Evolutionary conservation across 2,113 vertebrate genomes (phyloP).

Genomic region (Phrynocephalus versicolor): DNA sequence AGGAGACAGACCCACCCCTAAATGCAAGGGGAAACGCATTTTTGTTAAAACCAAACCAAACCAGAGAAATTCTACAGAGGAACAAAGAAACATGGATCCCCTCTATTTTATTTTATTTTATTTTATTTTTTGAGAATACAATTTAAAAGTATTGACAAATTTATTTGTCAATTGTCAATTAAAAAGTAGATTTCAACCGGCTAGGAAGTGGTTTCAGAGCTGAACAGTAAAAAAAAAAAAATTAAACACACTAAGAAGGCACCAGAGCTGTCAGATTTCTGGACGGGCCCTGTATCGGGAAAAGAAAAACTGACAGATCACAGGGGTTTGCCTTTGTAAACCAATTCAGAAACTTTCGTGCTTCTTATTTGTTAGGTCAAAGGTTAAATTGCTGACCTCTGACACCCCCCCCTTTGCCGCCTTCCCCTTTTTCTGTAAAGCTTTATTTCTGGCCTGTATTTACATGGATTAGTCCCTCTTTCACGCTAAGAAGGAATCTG

Average conservation of each 20-base stretch:
- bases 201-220: slow-evolving; percentile 70
- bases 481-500: slow-evolving; percentile 97
- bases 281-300: slow-evolving; percentile 78
- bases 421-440: slow-evolving; percentile 91
- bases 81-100: slow-evolving; percentile 36
- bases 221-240: slow-evolving; percentile 72
- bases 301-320: slow-evolving; percentile 96
- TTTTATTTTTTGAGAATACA: too few relatives aligned
- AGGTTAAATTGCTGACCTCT: slow-evolving; percentile 99
- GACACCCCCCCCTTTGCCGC: slow-evolving; percentile 86
- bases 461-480: slow-evolving; percentile 99
- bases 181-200: slow-evolving; percentile 50
- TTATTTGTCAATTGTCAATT: too few relatives aligned
- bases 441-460: slow-evolving; percentile 98
- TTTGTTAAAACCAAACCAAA: slow-evolving; percentile 12
- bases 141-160: too few relatives aligned
- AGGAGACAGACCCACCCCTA: neutral
- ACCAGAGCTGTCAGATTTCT: slow-evolving; percentile 86
- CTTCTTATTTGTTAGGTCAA: slow-evolving; percentile 99
- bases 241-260: slow-evolving; percentile 80
- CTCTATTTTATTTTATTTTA: too few relatives aligned
- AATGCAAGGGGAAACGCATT: slow-evolving; percentile 7
- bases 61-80: neutral
- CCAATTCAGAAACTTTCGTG: slow-evolving; percentile 99
- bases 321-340: slow-evolving; percentile 96